These are phyloP conservation scores for Euborellia annulipes DNA, from an alignment of 1,140 invertebrate genomes.

Conservation along the genomic window DNA sequence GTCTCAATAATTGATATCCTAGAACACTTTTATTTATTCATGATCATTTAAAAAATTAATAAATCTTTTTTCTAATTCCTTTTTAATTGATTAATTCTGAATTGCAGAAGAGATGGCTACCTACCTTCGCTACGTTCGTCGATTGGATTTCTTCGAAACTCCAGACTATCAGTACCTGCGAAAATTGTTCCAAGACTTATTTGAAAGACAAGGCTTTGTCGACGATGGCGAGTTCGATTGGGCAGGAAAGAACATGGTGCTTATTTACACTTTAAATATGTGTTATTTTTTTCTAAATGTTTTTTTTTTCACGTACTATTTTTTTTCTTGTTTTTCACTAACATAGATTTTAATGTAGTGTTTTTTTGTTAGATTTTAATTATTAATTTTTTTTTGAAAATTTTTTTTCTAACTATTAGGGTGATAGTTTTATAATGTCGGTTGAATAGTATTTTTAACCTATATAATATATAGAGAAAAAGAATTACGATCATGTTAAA, in stretches of 20 bases:
- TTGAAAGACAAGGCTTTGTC: conserved; percentile 79
- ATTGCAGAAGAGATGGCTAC: conserved; percentile 78
- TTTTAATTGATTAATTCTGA: conserved; percentile 7
- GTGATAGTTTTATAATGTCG: no score
- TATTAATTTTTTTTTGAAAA: no score
- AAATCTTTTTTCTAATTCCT: not conserved
- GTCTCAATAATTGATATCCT: not conserved
- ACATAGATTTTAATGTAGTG: no score
- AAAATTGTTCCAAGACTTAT: conserved; percentile 88
- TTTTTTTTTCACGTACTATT: no score
- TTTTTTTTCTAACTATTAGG: no score
- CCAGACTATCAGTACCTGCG: conserved; percentile 98
- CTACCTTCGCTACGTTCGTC: conserved; percentile 91
- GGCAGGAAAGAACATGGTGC: conserved; percentile 93
- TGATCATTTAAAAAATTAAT: not conserved
- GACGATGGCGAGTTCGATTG: conserved; percentile 97
- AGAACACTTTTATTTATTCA: not conserved
- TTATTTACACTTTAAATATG: no score
- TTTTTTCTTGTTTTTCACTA: no score
- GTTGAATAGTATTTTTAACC: no score
- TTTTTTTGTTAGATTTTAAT: no score
- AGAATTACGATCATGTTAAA: no score
- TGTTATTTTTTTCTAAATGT: no score
- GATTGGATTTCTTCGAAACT: conserved; percentile 98
- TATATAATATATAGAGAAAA: no score